phyloP scores from a whole-genome alignment of 2,113 vertebrate species.

The zebrafish (Danio rerio) region GRCz12tu NC_133180.1:30331501-30332000 shows the following conservation, averaged over 20 bases:
- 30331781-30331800: not conserved
- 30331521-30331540: too few relatives aligned
- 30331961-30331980: not conserved
- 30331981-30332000: slow-evolving; percentile 24
- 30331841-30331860: too few relatives aligned
- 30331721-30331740: not conserved
- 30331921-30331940: not conserved
- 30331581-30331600: not conserved
- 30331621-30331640: not conserved
- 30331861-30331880: too few relatives aligned
- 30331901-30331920: not conserved
- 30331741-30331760: not conserved
- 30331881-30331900: not conserved
- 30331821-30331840: not conserved
- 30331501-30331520: too few relatives aligned
- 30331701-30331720: too few relatives aligned
- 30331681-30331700: not conserved
- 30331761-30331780: not conserved
- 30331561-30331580: not conserved
- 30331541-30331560: too few relatives aligned
- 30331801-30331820: not conserved
- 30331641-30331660: not conserved
- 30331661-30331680: not conserved
- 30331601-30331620: too few relatives aligned
- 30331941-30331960: slow-evolving; percentile 5